Evolutionary conservation across 2,888 invertebrate genomes (phyloP), one percentile per base, ranked within the genome.

Genomic region (Morpho deidamia): DNA sequence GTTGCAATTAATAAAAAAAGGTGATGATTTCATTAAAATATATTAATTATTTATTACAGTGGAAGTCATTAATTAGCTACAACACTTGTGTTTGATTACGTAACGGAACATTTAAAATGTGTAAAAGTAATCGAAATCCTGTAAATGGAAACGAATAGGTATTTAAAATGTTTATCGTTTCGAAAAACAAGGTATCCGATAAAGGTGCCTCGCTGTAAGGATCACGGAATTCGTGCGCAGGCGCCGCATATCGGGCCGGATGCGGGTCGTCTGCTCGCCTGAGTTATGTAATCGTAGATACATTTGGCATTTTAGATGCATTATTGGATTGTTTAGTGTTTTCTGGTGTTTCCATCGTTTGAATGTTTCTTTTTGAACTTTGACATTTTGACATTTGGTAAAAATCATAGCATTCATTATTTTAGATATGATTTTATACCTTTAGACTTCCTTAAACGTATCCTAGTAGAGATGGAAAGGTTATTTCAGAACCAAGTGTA

Each of bases 221-320:
- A 59, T 56, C 50, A 38, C 53, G 58, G 55, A 58, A 45, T 51
- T 35, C 64, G 60, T 59, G 62, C 51, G 51, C 57, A 73, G 82
- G 82, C 83, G 83, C 51, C 54, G 53, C 47, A 10, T 11, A n/a
- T 14, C 41, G 23, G 44, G 41, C 55, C 57, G 57, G 57, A 58
- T 58, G 55, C 55, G 57, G 38, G 56, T 47, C 62, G 59, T 60
- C 61, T 61, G 58, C 51, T 54, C 72, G 67, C 69, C 76, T 80
- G 75, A 78, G 77, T 85, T 83, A 84, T 81, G 76, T 82, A 83
- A 85, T 81, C 74, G 74, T 49, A 79, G 82, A 82, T 81, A 75
- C 63, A 62, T 65, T 60, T 75, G 65, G 63, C 62, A 62, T 74
- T 74, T 74, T 72, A 60, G 70, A 64, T 74, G 71, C 73, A 75